Percentiles rank a stretch among this genome's conserved stretches.
Conservation (phyloP, 2,888 invertebrate species). For the Gibbula magus region DNA sequence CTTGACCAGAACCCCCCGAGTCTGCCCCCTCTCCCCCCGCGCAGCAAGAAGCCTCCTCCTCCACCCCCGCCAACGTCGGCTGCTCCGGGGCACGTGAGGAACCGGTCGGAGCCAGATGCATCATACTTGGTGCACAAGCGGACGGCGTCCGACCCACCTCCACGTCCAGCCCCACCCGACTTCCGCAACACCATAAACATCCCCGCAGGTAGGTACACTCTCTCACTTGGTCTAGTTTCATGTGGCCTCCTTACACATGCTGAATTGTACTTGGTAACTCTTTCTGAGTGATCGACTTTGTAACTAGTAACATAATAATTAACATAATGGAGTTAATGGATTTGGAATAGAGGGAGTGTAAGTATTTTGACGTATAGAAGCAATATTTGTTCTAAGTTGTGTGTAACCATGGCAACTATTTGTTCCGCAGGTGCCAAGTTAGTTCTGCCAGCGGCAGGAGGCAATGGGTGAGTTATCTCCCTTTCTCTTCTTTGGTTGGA, state of each 20-base stretch:
- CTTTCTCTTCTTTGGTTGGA: too few species aligned
- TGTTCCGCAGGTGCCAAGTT: conserved; percentile 73
- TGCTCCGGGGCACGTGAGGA: conserved; percentile 53
- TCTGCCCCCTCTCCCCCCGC: conserved; percentile 54
- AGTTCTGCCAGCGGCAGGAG: conserved; percentile 75
- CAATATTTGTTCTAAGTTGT: too few species aligned
- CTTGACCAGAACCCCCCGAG: not conserved
- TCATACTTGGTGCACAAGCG: conserved; percentile 66
- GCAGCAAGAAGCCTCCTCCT: conserved; percentile 54
- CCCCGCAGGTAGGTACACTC: conserved; percentile 25
- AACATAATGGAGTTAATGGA: too few species aligned
- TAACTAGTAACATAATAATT: too few species aligned
- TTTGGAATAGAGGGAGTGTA: too few species aligned
- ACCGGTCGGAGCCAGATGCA: conserved; percentile 60
- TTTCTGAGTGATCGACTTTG: too few species aligned
- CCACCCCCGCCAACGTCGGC: conserved; percentile 44
- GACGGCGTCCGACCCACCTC: conserved; percentile 73
- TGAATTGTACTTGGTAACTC: too few species aligned
- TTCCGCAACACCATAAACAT: conserved; percentile 43
- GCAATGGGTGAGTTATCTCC: conserved; percentile 16
- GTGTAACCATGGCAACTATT: not conserved
- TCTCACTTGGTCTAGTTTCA: too few species aligned
- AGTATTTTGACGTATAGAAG: too few species aligned
- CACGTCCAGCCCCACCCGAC: conserved; percentile 54
- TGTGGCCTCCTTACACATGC: too few species aligned